Conservation (phyloP, 2,888 invertebrate species). For the Pachliopta kotzebuea region DNA sequence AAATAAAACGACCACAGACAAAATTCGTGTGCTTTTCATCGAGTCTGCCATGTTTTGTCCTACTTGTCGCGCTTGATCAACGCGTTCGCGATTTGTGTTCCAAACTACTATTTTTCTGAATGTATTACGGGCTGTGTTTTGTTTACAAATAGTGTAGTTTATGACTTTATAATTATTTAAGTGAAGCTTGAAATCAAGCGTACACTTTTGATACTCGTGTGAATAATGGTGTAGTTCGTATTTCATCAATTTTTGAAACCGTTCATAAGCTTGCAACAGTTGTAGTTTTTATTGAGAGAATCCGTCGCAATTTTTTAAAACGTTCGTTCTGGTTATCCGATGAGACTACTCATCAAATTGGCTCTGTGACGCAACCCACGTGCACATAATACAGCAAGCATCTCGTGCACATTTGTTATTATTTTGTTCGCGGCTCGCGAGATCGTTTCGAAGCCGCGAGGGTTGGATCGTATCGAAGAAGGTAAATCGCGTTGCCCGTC, state of each 20-base stretch:
- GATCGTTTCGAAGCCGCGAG: constrained; percentile 79
- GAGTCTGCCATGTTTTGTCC: constrained; percentile 81
- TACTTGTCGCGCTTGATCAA: constrained; percentile 80
- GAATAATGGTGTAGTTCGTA: constrained; percentile 66
- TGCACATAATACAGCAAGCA: constrained; percentile 73
- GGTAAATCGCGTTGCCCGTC: constrained; percentile 65
- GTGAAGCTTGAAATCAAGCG: constrained; percentile 52
- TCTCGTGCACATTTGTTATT: constrained; percentile 86
- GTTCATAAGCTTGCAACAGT: constrained; percentile 55
- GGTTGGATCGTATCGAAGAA: constrained; percentile 57
- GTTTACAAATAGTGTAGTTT: constrained; percentile 74
- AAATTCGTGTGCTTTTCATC: constrained; percentile 67
- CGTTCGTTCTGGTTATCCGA: constrained; percentile 45
- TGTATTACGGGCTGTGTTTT: constrained; percentile 73
- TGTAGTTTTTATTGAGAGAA: constrained; percentile 48
- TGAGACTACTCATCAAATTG: constrained; percentile 52
- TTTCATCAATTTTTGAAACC: constrained; percentile 68
- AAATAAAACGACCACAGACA: constrained; percentile 71
- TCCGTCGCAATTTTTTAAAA: constrained; percentile 53
- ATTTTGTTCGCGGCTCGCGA: constrained; percentile 84
- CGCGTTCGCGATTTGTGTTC: constrained; percentile 72
- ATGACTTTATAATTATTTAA: constrained; percentile 55
- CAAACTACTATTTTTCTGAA: constrained; percentile 70
- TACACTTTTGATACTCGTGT: constrained; percentile 58
- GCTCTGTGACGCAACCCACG: constrained; percentile 77